Evolutionary conservation across 2,797 vertebrate genomes (phyloP), one percentile per base, ranked within the genome.

Genomic region (Gastrophryne carolinensis): DNA sequence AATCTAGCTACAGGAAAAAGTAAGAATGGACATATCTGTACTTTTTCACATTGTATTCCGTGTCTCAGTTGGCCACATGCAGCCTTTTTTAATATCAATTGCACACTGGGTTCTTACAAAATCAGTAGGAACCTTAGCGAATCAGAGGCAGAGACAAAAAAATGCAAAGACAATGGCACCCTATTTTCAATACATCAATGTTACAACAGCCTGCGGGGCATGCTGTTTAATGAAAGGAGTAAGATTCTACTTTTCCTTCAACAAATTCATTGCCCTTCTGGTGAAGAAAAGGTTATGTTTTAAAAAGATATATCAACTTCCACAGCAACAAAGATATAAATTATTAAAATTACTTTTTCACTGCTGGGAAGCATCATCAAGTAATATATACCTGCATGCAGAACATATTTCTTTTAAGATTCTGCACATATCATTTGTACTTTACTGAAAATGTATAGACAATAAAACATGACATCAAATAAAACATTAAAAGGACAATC

Each of bases 151-250:
- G 52, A 30, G 56, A 19, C 15, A 23, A 56, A 23, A 39, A 68
- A 68, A 68, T 56, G 65, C 50, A 69, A 69, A 69, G 50, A 56
- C 57, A 57, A 69, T 56, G 66, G 35, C 66, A 57, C 35, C 52
- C 41, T 69, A 56, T 44, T 29, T 54, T 27, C 53, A 54, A 54
- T 56, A 27, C 21, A 68, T 68, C 65, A 56, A 10, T 19, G 66
- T 35, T 27, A 69, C 35, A 6, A 15, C 41, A 26, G 24, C 34
- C 49, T 56, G 37, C 24, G 21, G 21, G 35, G 10, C 24, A 30
- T 23, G 10, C 24, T 56, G 66, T 56, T 69, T 69, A 69, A 69
- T 3, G 13, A 17, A 17, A 5, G 13, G 39, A 37, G 37, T 29
- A n/a, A 30, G 35, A 69, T 11, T 27, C 52, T 56, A 23, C 35